Conservation (phyloP, 2,797 vertebrate species). For the Phoeniculus purpureus region DNA sequence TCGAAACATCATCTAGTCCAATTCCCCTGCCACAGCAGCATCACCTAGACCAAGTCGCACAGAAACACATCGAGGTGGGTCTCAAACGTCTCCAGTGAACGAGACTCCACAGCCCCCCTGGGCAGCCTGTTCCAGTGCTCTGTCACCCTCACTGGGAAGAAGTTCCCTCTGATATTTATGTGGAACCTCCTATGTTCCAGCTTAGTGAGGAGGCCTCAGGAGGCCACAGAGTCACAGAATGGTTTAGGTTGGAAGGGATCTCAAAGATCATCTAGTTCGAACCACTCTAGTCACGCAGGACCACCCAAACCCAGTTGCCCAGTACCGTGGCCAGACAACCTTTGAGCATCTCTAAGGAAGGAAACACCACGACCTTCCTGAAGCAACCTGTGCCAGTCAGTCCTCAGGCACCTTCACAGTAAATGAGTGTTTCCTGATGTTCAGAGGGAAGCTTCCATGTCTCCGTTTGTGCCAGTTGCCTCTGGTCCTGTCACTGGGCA, state of each 20-base stretch:
- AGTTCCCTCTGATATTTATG: too few relatives aligned
- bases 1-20: background rate
- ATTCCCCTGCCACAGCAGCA: background rate
- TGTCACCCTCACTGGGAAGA: too few relatives aligned
- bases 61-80: too few relatives aligned
- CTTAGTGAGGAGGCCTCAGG: too few relatives aligned
- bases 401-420: background rate
- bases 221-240: background rate
- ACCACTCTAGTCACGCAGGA: background rate
- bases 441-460: rapidly evolving
- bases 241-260: background rate
- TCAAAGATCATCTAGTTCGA: background rate
- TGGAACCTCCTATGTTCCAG: too few relatives aligned
- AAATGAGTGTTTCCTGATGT: background rate
- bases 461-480: background rate
- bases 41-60: background rate
- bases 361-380: background rate
- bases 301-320: background rate
- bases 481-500: background rate
- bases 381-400: background rate
- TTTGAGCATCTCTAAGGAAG: background rate
- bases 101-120: too few relatives aligned
- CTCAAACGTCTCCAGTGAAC: too few relatives aligned
- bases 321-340: background rate
- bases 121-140: too few relatives aligned